Percentiles rank a stretch among this genome's conserved stretches.
Evolutionary conservation across 2,888 invertebrate genomes (phyloP).

Genomic region (Cloeon dipterum): DNA sequence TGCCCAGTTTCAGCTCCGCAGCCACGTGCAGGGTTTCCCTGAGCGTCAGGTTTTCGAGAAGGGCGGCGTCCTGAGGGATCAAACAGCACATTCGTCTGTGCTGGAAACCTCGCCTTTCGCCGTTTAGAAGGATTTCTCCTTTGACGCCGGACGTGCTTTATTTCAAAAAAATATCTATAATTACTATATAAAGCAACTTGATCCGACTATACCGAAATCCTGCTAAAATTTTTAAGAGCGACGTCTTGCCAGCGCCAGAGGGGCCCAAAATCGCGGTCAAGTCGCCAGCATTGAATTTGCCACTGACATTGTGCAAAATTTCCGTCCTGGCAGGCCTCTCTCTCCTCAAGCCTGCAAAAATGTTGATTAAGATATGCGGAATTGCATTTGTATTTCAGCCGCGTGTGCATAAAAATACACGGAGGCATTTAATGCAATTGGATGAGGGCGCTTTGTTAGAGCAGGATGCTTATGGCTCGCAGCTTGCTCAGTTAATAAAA

Average conservation of each 20-base stretch:
- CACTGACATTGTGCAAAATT: conserved; percentile 30
- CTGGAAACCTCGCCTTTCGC: conserved; percentile 38
- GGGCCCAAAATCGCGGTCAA: conserved; percentile 42
- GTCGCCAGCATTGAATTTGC: conserved; percentile 32
- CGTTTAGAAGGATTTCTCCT: conserved; percentile 51
- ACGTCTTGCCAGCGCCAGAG: conserved; percentile 54
- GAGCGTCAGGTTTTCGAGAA: conserved; percentile 51
- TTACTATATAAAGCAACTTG: no score
- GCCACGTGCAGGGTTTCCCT: conserved; percentile 65
- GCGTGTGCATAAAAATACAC: no score
- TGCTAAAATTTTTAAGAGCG: conserved; percentile 47
- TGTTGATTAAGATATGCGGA: no score
- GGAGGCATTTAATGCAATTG: no score
- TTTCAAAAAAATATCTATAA: no score
- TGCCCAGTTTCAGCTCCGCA: conserved; percentile 59
- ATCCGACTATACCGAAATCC: conserved; percentile 43
- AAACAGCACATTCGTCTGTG: conserved; percentile 55
- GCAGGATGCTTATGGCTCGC: no score
- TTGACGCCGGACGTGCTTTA: conserved; percentile 44
- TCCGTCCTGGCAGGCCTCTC: conserved; percentile 10
- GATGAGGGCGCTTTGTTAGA: no score
- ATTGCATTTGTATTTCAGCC: no score
- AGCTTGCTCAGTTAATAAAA: no score
- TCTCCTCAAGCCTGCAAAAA: no score
- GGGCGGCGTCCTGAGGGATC: conserved; percentile 62